Conservation (phyloP, 2,888 invertebrate genomes). For the Seladonia tumulorum region DNA sequence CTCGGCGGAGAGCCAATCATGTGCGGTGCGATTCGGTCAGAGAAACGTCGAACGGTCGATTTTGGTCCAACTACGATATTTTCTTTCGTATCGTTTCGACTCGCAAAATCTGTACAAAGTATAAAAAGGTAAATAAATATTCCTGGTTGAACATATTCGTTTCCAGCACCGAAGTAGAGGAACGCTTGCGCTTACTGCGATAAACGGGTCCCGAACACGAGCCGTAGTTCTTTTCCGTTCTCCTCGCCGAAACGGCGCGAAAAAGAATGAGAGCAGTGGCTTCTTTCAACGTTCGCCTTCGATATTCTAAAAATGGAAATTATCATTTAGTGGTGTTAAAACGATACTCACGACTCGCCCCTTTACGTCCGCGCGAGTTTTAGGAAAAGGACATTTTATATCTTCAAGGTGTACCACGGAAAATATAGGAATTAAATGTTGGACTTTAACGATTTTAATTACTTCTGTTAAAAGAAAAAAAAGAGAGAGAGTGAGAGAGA, state of each 20-base stretch:
- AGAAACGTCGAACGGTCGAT: constrained; percentile 2
- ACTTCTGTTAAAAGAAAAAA: constrained; percentile 36
- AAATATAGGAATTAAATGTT: constrained; percentile 52
- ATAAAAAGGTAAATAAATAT: constrained; percentile 9
- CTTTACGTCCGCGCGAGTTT: constrained; percentile 40
- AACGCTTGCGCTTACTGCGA: not conserved
- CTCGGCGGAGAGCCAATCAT: not conserved
- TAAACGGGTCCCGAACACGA: constrained; percentile 18
- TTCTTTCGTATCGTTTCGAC: constrained; percentile 13
- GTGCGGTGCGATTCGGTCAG: not conserved
- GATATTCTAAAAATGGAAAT: constrained; percentile 39
- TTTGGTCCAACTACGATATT: constrained; percentile 3
- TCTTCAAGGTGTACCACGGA: constrained; percentile 37
- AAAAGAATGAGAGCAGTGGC: constrained; percentile 24
- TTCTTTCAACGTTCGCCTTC: constrained; percentile 32
- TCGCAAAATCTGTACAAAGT: constrained; percentile 8
- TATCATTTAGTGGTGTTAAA: constrained; percentile 27
- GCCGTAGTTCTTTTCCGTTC: constrained; percentile 30
- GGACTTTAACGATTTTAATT: constrained; percentile 46
- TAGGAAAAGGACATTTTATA: constrained; percentile 46
- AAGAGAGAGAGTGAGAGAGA: not conserved
- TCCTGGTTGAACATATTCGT: constrained; percentile 8
- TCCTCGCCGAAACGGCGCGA: constrained; percentile 4
- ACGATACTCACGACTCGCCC: constrained; percentile 19
- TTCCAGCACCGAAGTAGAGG: not conserved